phyloP scores from a whole-genome alignment of 2,888 invertebrate genomes.

The Sminthurides aquaticus region DNA sequence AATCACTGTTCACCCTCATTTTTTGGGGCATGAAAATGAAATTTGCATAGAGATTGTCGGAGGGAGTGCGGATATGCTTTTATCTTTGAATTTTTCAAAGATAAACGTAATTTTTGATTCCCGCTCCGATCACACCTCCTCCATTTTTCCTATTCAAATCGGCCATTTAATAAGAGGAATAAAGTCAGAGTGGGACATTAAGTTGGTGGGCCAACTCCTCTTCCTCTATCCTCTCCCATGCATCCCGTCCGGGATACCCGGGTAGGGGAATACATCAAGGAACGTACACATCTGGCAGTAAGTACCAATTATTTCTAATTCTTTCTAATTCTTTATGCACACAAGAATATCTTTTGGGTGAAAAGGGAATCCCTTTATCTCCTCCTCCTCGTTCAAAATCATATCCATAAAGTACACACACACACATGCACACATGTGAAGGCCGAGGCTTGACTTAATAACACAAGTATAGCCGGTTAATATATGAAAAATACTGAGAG shows the following conservation, averaged over 20 bases:
- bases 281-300: conserved; percentile 6
- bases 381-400: neutral
- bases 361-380: neutral
- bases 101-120: neutral
- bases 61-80: neutral
- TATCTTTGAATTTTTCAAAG: neutral
- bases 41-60: neutral
- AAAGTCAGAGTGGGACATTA: neutral
- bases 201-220: neutral
- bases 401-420: neutral
- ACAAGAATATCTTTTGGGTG: conserved; percentile 2
- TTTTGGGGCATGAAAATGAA: neutral
- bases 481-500: too few species aligned
- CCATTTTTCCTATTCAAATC: conserved; percentile 7
- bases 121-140: neutral
- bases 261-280: neutral
- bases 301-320: conserved; percentile 12
- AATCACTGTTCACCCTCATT: neutral
- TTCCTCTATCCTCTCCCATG: neutral
- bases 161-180: neutral
- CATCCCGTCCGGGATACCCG: too few species aligned
- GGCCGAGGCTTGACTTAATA: too few species aligned
- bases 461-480: too few species aligned
- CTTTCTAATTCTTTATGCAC: conserved; percentile 14
- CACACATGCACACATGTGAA: neutral